Evolutionary conservation across 2,113 vertebrate species (phyloP), one percentile per base, ranked within the genome.

Genomic region (Turdus rufiventris): DNA sequence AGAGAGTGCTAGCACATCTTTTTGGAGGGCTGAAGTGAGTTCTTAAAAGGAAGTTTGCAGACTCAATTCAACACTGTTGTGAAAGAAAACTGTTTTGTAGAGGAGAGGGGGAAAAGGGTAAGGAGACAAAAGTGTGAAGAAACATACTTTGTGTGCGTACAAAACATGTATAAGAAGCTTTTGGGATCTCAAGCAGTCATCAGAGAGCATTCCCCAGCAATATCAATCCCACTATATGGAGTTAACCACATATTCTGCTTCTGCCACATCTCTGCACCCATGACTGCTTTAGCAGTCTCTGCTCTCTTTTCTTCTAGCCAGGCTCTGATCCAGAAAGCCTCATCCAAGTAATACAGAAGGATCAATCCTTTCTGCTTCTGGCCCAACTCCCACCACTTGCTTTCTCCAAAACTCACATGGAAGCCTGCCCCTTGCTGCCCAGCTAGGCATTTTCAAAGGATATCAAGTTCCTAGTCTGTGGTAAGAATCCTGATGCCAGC

Each of bases 71-170:
- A 45, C 10, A 29, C 11, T 48, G 5, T 20, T 26, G 38, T 8
- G 28, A 43, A 89, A 94, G 12, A 91, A 67, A 81, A 50, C 2
- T 10, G 4, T 54, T 80, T 72, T 19, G 10, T 24, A 62, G 6
- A 28, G 7, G 17, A 58, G 8, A 9, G 5, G 2, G 2, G 0
- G 12, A 66, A 48, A 80, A 25, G 1, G 4, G 4, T 45, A 56
- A 79, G 28, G 31, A 65, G 19, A 33, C 5, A 66, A 33, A 28
- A 63, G 2, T 21, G 6, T 56, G 48, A 72, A 85, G 18, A 78
- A 85, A 79, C 3, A 47, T 51, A n/a, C 8, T 48, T 54, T 17
- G 76, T 65, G 43, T 7, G 73, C 25, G 6, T 51, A 21, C 33
- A 20, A 62, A 56, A 28, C 28, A n/a, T 36, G 31, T 11, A 62